A percentile compares a stretch with the other conserved stretches of the same genome.
These are phyloP conservation scores for Sepioteuthis lessoniana DNA, from an alignment of 2,888 invertebrate species.

Conservation along the genomic window DNA sequence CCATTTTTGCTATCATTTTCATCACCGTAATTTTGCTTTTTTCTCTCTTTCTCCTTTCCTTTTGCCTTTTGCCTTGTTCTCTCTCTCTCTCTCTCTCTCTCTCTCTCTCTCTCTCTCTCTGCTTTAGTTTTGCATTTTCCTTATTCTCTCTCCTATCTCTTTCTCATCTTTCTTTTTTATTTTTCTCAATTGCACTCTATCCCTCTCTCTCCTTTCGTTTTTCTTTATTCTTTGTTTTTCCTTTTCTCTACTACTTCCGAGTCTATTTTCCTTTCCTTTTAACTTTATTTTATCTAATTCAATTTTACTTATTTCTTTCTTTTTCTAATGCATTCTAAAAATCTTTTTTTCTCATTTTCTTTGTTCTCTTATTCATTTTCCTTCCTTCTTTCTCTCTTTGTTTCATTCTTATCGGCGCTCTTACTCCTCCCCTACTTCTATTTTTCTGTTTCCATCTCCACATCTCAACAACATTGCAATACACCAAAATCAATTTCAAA, in stretches of 20 bases:
- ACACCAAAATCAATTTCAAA: background rate
- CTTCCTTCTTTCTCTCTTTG: background rate
- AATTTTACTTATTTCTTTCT: background rate
- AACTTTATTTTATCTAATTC: background rate
- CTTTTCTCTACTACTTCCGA: background rate
- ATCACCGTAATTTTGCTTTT: too few species aligned
- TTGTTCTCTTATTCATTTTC: background rate
- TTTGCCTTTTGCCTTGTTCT: background rate
- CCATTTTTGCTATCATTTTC: background rate
- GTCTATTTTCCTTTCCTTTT: background rate
- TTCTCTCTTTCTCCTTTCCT: background rate
- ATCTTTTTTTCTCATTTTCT: background rate
- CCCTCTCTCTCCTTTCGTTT: background rate
- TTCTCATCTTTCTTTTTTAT: background rate
- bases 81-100: background rate
- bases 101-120: background rate
- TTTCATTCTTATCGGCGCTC: background rate
- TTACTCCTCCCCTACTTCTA: accelerated
- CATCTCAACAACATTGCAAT: background rate
- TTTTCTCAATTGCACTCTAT: background rate
- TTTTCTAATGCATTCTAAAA: background rate
- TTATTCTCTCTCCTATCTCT: background rate
- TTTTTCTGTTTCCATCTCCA: background rate
- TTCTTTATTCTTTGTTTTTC: background rate
- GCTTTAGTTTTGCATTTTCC: background rate